Conservation (phyloP, 2,797 vertebrate species). For the Phrynocephalus guinanensis region DNA sequence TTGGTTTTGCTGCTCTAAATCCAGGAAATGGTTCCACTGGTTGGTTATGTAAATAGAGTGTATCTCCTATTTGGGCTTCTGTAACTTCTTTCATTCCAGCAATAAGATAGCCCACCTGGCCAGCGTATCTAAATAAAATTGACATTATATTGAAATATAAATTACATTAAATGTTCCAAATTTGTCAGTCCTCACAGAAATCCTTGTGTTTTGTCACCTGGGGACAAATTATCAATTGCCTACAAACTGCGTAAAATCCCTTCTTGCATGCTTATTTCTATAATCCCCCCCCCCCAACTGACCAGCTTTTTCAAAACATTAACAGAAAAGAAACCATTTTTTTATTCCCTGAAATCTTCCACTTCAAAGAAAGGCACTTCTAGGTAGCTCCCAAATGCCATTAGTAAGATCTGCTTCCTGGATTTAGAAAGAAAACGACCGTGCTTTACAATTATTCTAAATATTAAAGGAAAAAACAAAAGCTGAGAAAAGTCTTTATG, state of each 20-base stretch:
- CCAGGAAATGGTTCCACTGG: slow-evolving; percentile 92
- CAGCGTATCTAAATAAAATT: slow-evolving; percentile 88
- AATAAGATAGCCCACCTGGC: slow-evolving; percentile 95
- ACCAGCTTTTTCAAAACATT: background rate
- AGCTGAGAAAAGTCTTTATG: background rate
- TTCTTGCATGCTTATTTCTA: background rate
- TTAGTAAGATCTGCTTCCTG: background rate
- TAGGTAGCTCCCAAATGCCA: slow-evolving; percentile 2
- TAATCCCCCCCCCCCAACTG: background rate
- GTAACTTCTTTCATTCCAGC: slow-evolving; percentile 97
- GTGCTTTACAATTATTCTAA: background rate
- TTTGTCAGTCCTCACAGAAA: slow-evolving; percentile 6
- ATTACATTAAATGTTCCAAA: slow-evolving; percentile 56
- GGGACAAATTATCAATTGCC: background rate
- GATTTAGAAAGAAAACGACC: background rate
- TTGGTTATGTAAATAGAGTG: slow-evolving; percentile 87
- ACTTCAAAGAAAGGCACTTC: slow-evolving; percentile 3
- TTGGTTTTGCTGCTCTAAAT: slow-evolving; percentile 94
- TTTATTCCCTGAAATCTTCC: background rate
- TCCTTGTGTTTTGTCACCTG: slow-evolving; percentile 9
- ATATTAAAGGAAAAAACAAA: background rate
- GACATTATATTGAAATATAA: slow-evolving; percentile 65
- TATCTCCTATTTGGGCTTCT: slow-evolving; percentile 98
- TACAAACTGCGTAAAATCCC: background rate
- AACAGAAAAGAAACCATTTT: background rate